Percentiles rank a stretch among this genome's conserved stretches.
phyloP scores from a whole-genome alignment of 2,888 invertebrate species.

The Caenorhabditis imperialis region DNA sequence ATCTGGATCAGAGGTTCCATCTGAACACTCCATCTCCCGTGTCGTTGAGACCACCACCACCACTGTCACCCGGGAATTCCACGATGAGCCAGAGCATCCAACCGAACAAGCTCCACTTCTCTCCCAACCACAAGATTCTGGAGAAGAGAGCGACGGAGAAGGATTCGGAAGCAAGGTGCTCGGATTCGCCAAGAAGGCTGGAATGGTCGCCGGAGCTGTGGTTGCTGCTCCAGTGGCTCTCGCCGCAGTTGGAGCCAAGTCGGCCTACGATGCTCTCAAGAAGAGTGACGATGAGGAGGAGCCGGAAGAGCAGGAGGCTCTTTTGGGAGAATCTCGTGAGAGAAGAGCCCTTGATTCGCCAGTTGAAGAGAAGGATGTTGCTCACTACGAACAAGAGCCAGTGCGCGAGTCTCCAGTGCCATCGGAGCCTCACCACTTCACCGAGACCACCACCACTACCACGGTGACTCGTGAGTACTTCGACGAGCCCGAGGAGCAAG shows the following conservation, averaged over 20 bases:
- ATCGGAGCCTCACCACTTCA: constrained; percentile 28
- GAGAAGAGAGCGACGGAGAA: constrained; percentile 43
- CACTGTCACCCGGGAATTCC: constrained; percentile 1
- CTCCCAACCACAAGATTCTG: constrained; percentile 8
- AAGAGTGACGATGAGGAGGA: constrained; percentile 49
- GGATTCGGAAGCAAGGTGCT: constrained; percentile 50
- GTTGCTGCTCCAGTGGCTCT: constrained; percentile 65
- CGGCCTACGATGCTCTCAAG: constrained; percentile 64
- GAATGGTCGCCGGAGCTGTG: constrained; percentile 66
- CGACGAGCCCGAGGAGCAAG: constrained; percentile 19
- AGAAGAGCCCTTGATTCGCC: constrained; percentile 6
- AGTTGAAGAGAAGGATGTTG: neutral
- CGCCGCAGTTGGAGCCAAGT: constrained; percentile 64
- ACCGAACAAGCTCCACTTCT: neutral
- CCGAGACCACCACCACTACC: constrained; percentile 28
- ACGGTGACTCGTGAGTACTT: constrained; percentile 17
- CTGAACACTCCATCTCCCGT: neutral
- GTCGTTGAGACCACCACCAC: constrained; percentile 18
- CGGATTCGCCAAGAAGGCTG: constrained; percentile 63
- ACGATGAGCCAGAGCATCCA: neutral
- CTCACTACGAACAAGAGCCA: neutral
- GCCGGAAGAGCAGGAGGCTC: constrained; percentile 5
- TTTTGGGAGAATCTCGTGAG: constrained; percentile 13
- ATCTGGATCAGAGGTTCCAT: neutral
- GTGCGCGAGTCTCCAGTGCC: constrained; percentile 15